Evolutionary conservation across 2,797 vertebrate genomes (phyloP), one percentile per base, ranked within the genome.

Genomic region (Cossypha heuglini): DNA sequence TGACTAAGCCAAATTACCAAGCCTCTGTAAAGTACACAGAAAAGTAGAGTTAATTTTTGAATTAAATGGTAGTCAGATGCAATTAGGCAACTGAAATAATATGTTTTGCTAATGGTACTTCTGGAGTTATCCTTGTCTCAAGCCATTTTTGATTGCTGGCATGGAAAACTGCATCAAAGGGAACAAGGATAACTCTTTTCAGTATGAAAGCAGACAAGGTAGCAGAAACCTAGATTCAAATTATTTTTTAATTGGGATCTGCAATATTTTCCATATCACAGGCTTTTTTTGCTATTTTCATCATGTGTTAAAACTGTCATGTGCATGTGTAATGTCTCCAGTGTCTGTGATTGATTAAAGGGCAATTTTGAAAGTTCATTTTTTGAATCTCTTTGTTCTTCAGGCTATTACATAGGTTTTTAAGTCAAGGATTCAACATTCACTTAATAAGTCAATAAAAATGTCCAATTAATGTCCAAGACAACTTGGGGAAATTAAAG

Each of bases 231-330:
- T 62, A 31, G 79, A 55, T 73, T 69, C 11, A 67, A 58, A 71
- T n/a, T 2, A 21, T 20, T 71, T 93, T 80, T 82, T 2, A 1
- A 31, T 80, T 83, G 10, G 4, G 2, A 52, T 69, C 31, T 67
- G 33, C 9, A 24, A 6, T 31, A 13, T 73, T 83, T 86, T 83
- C 13, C 5, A 3, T 45, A 49, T 18, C 16, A 29, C 20, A 49
- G 49, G 4, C 0, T 4, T n/a, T 35, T 72, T 77, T 62, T 76
- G 2, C 10, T 6, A 11, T 71, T 91, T 94, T 49, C 26, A 37
- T 12, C 4, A 8, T 31, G 1, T 9, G 3, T 38, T 51, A 71
- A 63, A 83, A 18, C 4, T n/a, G 3, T n/a, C 7, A 13, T 6
- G 5, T 51, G 6, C 13, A 48, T 0, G 0, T 63, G 45, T 59